These are phyloP conservation scores for Drosophila siamana DNA, from an alignment of 2,888 invertebrate species.

Conservation along the genomic window DNA sequence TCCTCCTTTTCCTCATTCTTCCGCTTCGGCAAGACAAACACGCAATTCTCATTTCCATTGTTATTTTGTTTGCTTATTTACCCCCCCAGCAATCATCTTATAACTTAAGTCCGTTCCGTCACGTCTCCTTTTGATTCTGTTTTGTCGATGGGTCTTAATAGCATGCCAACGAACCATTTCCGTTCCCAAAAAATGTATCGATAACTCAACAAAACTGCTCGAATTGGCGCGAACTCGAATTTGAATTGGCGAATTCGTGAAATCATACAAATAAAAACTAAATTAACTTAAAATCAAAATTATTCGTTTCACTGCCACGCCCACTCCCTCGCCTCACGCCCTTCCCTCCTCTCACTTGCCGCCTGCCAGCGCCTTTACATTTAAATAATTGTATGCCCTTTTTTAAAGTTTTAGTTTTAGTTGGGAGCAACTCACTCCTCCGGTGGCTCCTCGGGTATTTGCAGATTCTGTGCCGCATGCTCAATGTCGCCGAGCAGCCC, in stretches of 20 bases:
- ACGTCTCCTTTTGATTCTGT: neutral
- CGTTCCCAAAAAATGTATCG: conserved; percentile 27
- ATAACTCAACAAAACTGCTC: conserved; percentile 52
- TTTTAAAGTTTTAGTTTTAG: neutral
- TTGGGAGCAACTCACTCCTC: conserved; percentile 79
- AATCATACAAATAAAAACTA: conserved; percentile 60
- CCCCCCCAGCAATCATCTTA: conserved; percentile 61
- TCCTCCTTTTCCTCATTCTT: conserved; percentile 17
- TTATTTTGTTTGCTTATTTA: conserved; percentile 25
- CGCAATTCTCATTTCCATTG: conserved; percentile 26
- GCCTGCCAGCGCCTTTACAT: conserved; percentile 44
- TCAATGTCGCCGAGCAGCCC: conserved; percentile 56
- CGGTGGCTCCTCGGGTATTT: conserved; percentile 85
- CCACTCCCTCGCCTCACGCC: conserved; percentile 38
- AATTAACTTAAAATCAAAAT: conserved; percentile 70
- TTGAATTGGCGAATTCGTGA: conserved; percentile 22
- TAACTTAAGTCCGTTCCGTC: conserved; percentile 48
- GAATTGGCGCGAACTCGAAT: conserved; percentile 44
- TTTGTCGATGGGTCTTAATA: conserved; percentile 25
- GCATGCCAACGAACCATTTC: conserved; percentile 12
- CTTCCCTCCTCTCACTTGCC: conserved; percentile 20
- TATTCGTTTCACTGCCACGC: conserved; percentile 50
- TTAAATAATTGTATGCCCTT: conserved; percentile 53
- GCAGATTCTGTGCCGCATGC: conserved; percentile 82
- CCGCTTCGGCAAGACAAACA: conserved; percentile 18